Evolutionary conservation across 2,888 invertebrate species (phyloP), one percentile per base, ranked within the genome.

Genomic region (Melieria omissa): DNA sequence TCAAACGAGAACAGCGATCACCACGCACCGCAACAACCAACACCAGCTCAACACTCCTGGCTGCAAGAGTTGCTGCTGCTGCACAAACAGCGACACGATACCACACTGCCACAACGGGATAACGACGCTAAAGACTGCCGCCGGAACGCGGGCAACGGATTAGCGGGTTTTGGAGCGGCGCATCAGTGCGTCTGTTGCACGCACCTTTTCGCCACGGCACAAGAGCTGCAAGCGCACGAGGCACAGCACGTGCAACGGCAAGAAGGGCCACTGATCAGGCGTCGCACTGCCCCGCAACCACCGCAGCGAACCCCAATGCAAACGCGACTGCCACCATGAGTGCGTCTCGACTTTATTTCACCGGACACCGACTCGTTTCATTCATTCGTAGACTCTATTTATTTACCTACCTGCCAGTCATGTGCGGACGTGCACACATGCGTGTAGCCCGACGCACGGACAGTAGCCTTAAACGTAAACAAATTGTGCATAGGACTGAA

Each of bases 141-240:
- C 47, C 10, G 5, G 10, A 14, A 41, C 16, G 14, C 9, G 6
- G 8, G 2, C 6, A 3, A 10, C 16, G 14, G 14, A 3, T 41
- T 12, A 54, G 16, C n/a, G n/a, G 12, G 3, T 14, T 7, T 47
- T 14, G 7, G 12, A 65, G 52, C 41, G 12, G 55, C 65, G 41
- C 62, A 67, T 14, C 77, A 75, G 58, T 78, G 78, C 68, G 65
- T 66, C 64, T 79, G 78, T 70, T 79, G 78, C 63, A 72, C 75
- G 61, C 77, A 74, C 70, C 70, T 78, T 41, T 78, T 77, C 65
- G 49, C 57, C n/a, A 66, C 71, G 49, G 12, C 66, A n/a, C 29
- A 49, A 12, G 69, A 68, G 12, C 60, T 79, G 42, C 45, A 65
- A 7, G 57, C 72, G 42, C 79, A 79, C 29, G 72, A 72, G 46